Evolutionary conservation across 2,113 vertebrate genomes (phyloP).

Genomic region (Grantiella picta): DNA sequence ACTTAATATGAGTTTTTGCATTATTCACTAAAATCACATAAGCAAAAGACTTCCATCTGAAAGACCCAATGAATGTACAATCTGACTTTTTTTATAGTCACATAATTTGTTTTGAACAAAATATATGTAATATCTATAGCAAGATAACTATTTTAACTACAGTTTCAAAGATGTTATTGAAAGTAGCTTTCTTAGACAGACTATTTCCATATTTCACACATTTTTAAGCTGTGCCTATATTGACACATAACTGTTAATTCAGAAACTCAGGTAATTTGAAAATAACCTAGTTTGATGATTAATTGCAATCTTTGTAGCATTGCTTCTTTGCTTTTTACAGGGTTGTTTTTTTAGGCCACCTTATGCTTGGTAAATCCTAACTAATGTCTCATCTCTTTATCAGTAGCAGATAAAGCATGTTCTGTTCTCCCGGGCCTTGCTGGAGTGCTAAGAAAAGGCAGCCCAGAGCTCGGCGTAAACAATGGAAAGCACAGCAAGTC

Average conservation of each 20-base stretch:
- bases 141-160: background rate
- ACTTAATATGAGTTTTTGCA: background rate
- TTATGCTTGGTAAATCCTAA: background rate
- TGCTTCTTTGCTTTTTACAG: background rate
- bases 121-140: background rate
- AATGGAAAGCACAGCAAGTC: constrained; percentile 17
- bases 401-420: constrained; percentile 22
- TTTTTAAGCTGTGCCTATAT: background rate
- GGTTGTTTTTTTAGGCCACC: background rate
- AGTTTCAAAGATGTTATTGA: background rate
- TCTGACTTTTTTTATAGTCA: background rate
- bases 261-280: background rate
- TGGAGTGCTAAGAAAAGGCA: background rate
- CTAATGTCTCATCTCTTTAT: background rate
- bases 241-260: background rate
- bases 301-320: background rate
- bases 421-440: background rate
- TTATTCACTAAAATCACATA: background rate
- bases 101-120: background rate
- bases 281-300: background rate
- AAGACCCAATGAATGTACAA: background rate
- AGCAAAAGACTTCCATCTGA: background rate
- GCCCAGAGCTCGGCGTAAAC: background rate
- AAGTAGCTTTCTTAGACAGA: background rate
- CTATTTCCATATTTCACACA: background rate